Evolutionary conservation across 2,888 invertebrate genomes (phyloP).

Genomic region (Tanypteryx hageni): DNA sequence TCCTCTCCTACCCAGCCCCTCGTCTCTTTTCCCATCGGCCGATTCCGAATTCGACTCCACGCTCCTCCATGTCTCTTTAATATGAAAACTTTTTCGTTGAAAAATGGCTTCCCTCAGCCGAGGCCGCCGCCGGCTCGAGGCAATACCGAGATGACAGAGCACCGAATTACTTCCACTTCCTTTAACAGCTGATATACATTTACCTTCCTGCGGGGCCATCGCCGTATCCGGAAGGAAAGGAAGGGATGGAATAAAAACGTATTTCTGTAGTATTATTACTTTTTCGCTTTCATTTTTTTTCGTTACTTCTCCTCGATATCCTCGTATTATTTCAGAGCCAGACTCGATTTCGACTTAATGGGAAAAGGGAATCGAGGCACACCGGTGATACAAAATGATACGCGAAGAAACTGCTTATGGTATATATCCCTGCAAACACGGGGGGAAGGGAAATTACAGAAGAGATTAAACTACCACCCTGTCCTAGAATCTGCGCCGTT

Average conservation of each 20-base stretch:
- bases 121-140: neutral
- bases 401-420: too few species aligned
- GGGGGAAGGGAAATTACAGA: neutral
- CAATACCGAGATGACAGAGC: constrained; percentile 38
- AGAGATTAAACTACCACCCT: neutral
- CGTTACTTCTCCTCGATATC: neutral
- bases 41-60: neutral
- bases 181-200: constrained; percentile 47
- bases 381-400: neutral
- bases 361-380: neutral
- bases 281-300: neutral
- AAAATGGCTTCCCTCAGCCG: constrained; percentile 21
- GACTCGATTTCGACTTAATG: constrained; percentile 22
- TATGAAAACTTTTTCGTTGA: constrained; percentile 57
- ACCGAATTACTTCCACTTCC: constrained; percentile 58
- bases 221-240: neutral
- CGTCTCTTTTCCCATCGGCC: neutral
- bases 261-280: neutral
- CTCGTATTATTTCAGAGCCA: neutral
- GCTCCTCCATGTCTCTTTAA: constrained; percentile 34
- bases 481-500: too few species aligned
- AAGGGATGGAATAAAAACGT: too few species aligned
- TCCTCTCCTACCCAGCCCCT: neutral
- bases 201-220: constrained; percentile 1
- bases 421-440: neutral